Percentiles rank a stretch among this genome's conserved stretches.
phyloP scores from a whole-genome alignment of 2,888 invertebrate species.

The Pristionchus fissidentatus region DNA sequence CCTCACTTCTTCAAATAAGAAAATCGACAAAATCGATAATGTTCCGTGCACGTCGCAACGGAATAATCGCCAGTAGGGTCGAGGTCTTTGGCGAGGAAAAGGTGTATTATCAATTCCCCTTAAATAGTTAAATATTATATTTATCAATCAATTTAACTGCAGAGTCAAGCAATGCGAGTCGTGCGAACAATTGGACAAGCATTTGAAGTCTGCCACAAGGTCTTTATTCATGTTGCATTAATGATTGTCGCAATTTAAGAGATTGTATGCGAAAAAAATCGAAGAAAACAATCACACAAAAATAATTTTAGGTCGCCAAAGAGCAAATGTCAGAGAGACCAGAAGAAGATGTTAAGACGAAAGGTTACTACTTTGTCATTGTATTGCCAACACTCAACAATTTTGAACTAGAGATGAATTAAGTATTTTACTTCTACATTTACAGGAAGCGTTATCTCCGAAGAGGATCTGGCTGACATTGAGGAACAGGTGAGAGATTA shows the following conservation, averaged over 20 bases:
- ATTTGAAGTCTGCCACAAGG: constrained; percentile 97
- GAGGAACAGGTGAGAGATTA: constrained; percentile 14
- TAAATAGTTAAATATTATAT: not conserved
- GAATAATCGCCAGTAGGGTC: not conserved
- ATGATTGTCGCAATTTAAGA: too few relatives aligned
- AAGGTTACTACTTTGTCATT: constrained; percentile 39
- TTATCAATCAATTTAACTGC: constrained; percentile 47
- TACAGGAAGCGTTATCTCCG: constrained; percentile 52
- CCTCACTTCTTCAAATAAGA: not conserved
- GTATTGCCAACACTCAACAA: not conserved
- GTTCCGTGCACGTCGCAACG: not conserved
- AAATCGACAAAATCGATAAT: too few relatives aligned
- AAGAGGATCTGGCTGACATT: constrained; percentile 55
- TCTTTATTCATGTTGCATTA: not conserved
- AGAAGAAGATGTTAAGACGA: constrained; percentile 65
- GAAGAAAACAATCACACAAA: not conserved
- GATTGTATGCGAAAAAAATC: too few relatives aligned
- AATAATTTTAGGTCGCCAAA: constrained; percentile 79
- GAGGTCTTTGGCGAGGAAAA: too few relatives aligned
- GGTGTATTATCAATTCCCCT: not conserved
- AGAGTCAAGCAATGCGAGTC: constrained; percentile 92
- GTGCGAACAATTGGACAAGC: constrained; percentile 98
- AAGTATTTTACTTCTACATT: not conserved
- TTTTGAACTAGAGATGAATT: not conserved
- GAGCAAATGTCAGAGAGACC: constrained; percentile 74